Base-by-base conservation (phyloP, 1,140 invertebrate species). In the Pseudomyrmex sp. region DNA sequence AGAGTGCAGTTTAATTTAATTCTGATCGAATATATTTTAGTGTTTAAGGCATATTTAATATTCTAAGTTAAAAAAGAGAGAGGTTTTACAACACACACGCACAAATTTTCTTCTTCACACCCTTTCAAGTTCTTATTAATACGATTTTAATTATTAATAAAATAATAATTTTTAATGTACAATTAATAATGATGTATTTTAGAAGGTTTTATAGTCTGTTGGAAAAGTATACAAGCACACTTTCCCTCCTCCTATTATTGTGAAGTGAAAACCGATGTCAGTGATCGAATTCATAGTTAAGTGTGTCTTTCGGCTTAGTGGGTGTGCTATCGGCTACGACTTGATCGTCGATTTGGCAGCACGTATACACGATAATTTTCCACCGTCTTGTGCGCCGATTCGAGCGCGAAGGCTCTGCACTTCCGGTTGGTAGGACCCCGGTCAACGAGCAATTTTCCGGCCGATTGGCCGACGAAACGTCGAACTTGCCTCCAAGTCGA, bases 401-500 rank as follows among this genome's bases (percentile, higher is more conserved):
- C 83, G 83, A 84, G 72, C 72, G 68, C 83, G 70, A 75, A 63
- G 35, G 59, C 61, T 79, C 76, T 63, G 62, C 44, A 70, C 86
- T 88, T 88, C 86, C 87, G 87, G 73, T 85, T 66, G 77, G 65
- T 72, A 73, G 83, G 74, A 85, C 83, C 35, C 62, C 84, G 83
- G 83, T 88, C 83, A 85, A 85, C 86, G 86, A 88, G 83, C 87
- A 88, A 88, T 88, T 88, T 88, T 88, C 86, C 79, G 84, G 84
- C 69, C 86, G 86, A 88, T 88, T 88, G 87, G 74, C 68, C 83
- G 48, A 18, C 48, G 86, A 82, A 88, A 88, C 83, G 86, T 88
- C 86, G 58, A 85, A 88, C 83, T 88, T 85, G 75, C 65, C 54
- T 72, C 68, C 70, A 77, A 88, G 86, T 88, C 86, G 86, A 88